phyloP scores from a whole-genome alignment of 1,140 invertebrate species.

The Heterodera carotae region DNA sequence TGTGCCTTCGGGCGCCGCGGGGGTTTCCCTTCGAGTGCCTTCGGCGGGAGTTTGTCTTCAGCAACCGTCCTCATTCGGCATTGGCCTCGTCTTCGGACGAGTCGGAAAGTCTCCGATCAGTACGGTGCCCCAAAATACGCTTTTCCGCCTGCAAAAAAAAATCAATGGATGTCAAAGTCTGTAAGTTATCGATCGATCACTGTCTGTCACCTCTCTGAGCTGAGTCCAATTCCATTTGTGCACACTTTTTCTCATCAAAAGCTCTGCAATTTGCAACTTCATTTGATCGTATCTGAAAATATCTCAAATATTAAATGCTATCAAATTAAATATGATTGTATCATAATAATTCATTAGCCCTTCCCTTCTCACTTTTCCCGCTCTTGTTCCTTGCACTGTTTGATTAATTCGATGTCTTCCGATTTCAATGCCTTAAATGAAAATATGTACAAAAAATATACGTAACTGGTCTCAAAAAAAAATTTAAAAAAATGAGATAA shows the following conservation, averaged over 20 bases:
- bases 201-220: conserved; percentile 21
- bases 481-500: conserved; percentile 3
- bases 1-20: background rate
- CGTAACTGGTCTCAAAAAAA: conserved; percentile 4
- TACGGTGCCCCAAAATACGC: background rate
- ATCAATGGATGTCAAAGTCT: background rate
- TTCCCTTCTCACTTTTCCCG: conserved; percentile 9
- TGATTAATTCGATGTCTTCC: conserved; percentile 6
- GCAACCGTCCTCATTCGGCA: background rate
- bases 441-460: background rate
- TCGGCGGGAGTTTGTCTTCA: background rate
- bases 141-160: conserved; percentile 26
- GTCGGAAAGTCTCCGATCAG: conserved; percentile 2
- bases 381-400: conserved; percentile 21
- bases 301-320: too few species aligned
- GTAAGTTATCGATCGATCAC: too few species aligned
- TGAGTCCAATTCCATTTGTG: conserved; percentile 21
- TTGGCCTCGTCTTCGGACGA: conserved; percentile 25
- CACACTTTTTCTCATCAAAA: conserved; percentile 18
- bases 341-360: background rate
- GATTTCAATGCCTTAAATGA: conserved; percentile 14
- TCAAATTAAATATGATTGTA: too few species aligned
- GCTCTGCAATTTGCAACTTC: conserved; percentile 25
- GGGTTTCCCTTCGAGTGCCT: background rate
- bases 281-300: conserved; percentile 27